phyloP scores from a whole-genome alignment of 2,888 invertebrate genomes.

The Leptinotarsa juncta region DNA sequence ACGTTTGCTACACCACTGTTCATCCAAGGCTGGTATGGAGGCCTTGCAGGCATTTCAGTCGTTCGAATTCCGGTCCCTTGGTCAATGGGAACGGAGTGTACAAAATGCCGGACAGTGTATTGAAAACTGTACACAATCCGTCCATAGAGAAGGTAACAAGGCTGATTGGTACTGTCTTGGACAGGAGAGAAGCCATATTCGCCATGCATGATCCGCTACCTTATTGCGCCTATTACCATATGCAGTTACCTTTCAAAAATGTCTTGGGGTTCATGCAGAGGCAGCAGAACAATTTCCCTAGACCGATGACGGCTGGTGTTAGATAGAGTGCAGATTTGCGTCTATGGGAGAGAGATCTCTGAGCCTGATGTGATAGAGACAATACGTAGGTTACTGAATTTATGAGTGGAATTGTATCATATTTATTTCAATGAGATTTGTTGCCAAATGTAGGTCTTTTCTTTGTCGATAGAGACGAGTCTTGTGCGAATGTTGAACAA shows the following conservation, averaged over 20 bases:
- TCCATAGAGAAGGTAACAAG: conserved; percentile 69
- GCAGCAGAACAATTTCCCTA: conserved; percentile 63
- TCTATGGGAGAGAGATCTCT: conserved; percentile 60
- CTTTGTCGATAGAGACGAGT: conserved; percentile 10
- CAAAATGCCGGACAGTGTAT: conserved; percentile 72
- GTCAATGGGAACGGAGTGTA: conserved; percentile 68
- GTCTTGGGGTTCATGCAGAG: conserved; percentile 70
- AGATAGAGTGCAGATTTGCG: conserved; percentile 54
- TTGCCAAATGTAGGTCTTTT: background rate
- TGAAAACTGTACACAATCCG: conserved; percentile 66
- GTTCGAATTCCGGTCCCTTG: conserved; percentile 69
- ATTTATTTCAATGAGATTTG: conserved; percentile 29
- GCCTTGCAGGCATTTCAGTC: conserved; percentile 73
- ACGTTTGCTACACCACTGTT: conserved; percentile 80
- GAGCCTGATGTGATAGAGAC: conserved; percentile 56
- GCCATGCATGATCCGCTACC: conserved; percentile 88
- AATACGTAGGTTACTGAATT: conserved; percentile 16
- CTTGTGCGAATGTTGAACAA: conserved; percentile 16
- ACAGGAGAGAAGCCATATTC: conserved; percentile 84
- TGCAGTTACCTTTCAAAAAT: conserved; percentile 77
- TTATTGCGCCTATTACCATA: conserved; percentile 87
- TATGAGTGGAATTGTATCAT: conserved; percentile 10
- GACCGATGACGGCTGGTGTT: conserved; percentile 62
- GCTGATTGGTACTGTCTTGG: conserved; percentile 76
- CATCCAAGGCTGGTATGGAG: conserved; percentile 75